These are phyloP conservation scores for Calidris pygmaea DNA, from an alignment of 2,113 vertebrate species.

Conservation along the genomic window DNA sequence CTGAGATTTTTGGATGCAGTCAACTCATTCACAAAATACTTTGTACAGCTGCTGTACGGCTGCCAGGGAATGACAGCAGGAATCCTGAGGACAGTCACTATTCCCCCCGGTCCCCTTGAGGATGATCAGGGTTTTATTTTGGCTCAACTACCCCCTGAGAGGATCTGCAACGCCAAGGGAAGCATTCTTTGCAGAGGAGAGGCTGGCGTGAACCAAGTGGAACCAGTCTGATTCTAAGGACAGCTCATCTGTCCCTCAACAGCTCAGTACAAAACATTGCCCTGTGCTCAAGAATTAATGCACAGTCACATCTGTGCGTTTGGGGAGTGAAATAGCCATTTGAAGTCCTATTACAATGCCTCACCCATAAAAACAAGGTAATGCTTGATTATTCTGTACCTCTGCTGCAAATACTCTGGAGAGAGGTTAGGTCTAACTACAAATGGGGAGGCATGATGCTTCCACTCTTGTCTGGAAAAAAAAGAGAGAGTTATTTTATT, in stretches of 20 bases:
- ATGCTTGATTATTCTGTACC: background rate
- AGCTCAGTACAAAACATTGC: background rate
- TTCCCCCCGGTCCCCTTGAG: background rate
- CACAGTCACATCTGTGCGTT: background rate
- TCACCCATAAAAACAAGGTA: background rate
- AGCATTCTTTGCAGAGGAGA: background rate
- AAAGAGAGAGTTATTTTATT: background rate
- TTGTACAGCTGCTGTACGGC: background rate
- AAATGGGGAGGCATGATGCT: background rate
- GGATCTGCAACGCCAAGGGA: background rate
- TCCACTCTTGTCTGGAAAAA: background rate
- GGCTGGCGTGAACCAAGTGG: background rate
- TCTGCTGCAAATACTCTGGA: background rate
- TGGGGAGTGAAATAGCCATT: background rate
- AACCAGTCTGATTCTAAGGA: background rate
- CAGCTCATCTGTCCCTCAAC: background rate
- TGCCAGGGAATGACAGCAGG: background rate
- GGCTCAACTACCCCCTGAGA: background rate
- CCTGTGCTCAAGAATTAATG: background rate
- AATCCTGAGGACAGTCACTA: background rate
- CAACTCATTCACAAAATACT: slow-evolving; percentile 37
- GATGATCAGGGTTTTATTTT: background rate
- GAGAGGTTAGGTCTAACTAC: background rate
- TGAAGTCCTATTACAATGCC: background rate
- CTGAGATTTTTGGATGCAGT: background rate